Evolutionary conservation across 2,797 vertebrate genomes (phyloP), one percentile per base, ranked within the genome.

Genomic region (Myripristis jacobus): DNA sequence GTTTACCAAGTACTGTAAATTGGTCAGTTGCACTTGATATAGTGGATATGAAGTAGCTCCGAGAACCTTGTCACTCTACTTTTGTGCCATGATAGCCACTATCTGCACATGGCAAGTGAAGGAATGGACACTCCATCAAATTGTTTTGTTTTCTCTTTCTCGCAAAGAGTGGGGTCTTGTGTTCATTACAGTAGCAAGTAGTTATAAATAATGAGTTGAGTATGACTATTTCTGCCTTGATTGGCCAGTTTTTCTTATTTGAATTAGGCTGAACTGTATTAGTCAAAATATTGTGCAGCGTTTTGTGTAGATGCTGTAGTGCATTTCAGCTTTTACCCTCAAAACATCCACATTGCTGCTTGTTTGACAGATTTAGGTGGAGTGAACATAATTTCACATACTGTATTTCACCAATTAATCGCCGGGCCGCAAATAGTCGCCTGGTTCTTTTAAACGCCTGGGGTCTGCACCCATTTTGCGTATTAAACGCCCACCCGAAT

Each of bases 341-440:
- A 31, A 13, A 43, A 51, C 25, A 48, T 50, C 27, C 29, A 18
- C 56, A 52, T 51, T 25, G 19, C 7, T 71, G 5, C 34, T 54
- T 31, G 19, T 80, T 18, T 25, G 18, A 58, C 48, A 70, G 22
- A 43, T 50, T n/a, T 27, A 64, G 11, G 4, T 50, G 22, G 57
- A 11, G 16, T 38, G 10, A 66, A 34, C 13, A 19, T 24, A 19
- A 57, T 56, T 50, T 48, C 25, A 12, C n/a, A n/a, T n/a, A n/a
- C n/a, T n/a, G n/a, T n/a, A n/a, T n/a, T n/a, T n/a, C n/a, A n/a
- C n/a, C n/a, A n/a, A n/a, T n/a, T n/a, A n/a, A n/a, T n/a, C n/a
- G n/a, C n/a, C n/a, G n/a, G n/a, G n/a, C n/a, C n/a, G n/a, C n/a
- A n/a, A n/a, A n/a, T n/a, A n/a, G n/a, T n/a, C n/a, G n/a, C n/a